These are phyloP conservation scores for Acronicta psi DNA, from an alignment of 2,888 invertebrate species.

Conservation along the genomic window DNA sequence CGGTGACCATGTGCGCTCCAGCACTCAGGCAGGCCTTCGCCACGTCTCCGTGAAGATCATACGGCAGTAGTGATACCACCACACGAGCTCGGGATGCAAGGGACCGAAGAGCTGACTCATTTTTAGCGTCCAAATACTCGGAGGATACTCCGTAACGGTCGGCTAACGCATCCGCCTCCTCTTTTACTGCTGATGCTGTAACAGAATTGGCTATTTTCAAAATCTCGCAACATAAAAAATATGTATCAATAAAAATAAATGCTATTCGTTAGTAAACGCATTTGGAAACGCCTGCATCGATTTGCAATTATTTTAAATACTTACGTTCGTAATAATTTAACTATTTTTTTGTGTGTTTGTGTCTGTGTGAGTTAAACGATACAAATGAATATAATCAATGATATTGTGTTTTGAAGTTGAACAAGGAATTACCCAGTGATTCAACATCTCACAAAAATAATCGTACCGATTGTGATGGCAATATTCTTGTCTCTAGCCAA, in stretches of 20 bases:
- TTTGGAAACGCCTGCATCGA: no score
- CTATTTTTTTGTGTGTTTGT: no score
- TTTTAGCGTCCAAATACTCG: slow-evolving; percentile 94
- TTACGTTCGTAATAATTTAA: no score
- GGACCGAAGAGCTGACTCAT: slow-evolving; percentile 91
- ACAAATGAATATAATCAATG: no score
- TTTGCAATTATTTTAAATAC: no score
- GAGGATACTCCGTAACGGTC: slow-evolving; percentile 93
- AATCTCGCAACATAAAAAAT: no score
- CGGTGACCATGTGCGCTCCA: slow-evolving; percentile 97
- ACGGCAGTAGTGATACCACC: slow-evolving; percentile 97
- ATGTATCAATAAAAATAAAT: no score
- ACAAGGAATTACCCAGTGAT: no score
- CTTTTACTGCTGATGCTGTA: slow-evolving; percentile 93
- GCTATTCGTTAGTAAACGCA: no score
- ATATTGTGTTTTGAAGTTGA: no score
- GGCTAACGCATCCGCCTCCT: slow-evolving; percentile 96
- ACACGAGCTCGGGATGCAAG: slow-evolving; percentile 93
- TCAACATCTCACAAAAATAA: no score
- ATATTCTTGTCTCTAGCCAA: slow-evolving; percentile 94
- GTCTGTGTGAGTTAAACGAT: no score
- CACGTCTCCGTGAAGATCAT: slow-evolving; percentile 95
- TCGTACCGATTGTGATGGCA: slow-evolving; percentile 93
- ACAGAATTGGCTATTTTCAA: not conserved
- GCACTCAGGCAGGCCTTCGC: slow-evolving; percentile 96